Evolutionary conservation across 2,888 invertebrate genomes (phyloP).

Genomic region (Chrysolina americana): DNA sequence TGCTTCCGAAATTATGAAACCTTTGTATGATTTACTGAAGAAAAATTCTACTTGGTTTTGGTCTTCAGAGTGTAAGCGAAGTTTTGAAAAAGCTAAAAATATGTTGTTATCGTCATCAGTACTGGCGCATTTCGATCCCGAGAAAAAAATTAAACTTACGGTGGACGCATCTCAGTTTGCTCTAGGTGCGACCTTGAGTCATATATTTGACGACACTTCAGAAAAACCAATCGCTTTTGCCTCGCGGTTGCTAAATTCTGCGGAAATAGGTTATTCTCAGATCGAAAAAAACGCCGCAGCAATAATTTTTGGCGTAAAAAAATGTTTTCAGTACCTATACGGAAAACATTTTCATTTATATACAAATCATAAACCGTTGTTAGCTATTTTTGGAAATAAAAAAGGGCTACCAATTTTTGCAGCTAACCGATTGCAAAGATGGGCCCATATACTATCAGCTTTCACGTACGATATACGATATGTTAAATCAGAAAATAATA

Average conservation of each 20-base stretch:
- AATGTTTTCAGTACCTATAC: constrained; percentile 29
- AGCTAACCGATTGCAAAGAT: constrained; percentile 29
- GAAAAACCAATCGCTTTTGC: constrained; percentile 21
- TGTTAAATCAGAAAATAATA: constrained; percentile 24
- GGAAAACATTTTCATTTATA: constrained; percentile 8
- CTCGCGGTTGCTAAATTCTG: constrained; percentile 1
- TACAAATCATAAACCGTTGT: constrained; percentile 26
- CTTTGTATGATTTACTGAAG: neutral
- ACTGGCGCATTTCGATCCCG: neutral
- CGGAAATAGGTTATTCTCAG: constrained; percentile 24
- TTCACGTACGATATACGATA: constrained; percentile 19
- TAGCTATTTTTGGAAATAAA: constrained; percentile 32
- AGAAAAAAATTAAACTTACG: neutral
- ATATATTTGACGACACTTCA: neutral
- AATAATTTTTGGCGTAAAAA: neutral
- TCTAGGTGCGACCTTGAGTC: neutral
- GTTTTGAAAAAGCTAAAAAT: constrained; percentile 14
- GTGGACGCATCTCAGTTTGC: constrained; percentile 9
- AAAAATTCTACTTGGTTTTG: neutral
- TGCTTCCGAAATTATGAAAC: neutral
- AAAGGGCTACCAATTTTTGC: constrained; percentile 5
- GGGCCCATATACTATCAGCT: constrained; percentile 29
- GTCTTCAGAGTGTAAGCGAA: neutral
- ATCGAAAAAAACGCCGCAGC: neutral
- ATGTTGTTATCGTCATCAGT: constrained; percentile 12